Base-by-base conservation (phyloP, 1,140 invertebrate species). In the Ditylenchus dipsaci region DNA sequence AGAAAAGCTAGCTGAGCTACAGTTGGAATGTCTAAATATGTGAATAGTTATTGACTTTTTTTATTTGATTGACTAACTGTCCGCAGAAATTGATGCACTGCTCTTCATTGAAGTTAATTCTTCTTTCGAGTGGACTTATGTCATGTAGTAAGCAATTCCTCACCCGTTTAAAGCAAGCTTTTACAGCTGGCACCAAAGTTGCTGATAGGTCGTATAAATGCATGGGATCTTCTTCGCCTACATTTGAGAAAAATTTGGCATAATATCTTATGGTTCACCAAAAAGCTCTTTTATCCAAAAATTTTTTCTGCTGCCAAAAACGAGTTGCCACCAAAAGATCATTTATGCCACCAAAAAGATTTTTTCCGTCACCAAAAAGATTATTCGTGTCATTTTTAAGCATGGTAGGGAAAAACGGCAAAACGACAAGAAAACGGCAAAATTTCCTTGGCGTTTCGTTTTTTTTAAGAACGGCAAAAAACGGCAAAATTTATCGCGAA, bases 81-180 rank as follows among this genome's bases (percentile, higher is more conserved):
- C 65, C 65, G 33, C 65, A 67, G 42, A 67, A 67, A 68, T 67
- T 67, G 5, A 67, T 45, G 38, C 65, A 67, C 47, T 67, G 65
- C n/a, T 67, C 65, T 23, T 45, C 43, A n/a, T 45, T 45, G n/a
- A 45, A 45, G n/a, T 45, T 45, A n/a, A 45, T 45, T 45, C 43
- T 11, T n/a, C 43, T 45, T n/a, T 45, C 43, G n/a, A 45, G 43
- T 45, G 43, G 43, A 11, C 11, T 45, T 11, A 45, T n/a, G 11
- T 45, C 43, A n/a, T 45, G 43, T 45, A 45, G n/a, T 13, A 45
- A n/a, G 43, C 43, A 45, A 13, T 45, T n/a, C 43, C 43, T 45
- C 11, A n/a, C n/a, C 11, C 43, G 43, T 11, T 13, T 45, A 45
- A 45, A 45, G n/a, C 43, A 45, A 45, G 43, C 43, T n/a, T 45